These are phyloP conservation scores for Bufo bufo DNA, from an alignment of 2,113 vertebrate species.

Conservation along the genomic window DNA sequence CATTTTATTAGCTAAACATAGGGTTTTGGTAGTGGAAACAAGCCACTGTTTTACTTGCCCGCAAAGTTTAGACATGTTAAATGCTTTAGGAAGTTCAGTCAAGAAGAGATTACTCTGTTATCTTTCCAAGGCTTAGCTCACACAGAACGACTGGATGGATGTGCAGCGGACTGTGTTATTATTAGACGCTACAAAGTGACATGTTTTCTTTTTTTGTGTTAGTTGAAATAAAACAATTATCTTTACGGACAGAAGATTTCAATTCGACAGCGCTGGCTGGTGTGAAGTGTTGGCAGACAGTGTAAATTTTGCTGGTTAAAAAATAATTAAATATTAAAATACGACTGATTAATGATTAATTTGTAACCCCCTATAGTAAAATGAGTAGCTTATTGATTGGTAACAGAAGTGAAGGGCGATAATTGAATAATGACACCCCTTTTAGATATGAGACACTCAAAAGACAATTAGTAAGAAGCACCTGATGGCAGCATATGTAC, in stretches of 20 bases:
- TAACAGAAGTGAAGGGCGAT: conserved; percentile 21
- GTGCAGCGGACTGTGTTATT: conserved; percentile 28
- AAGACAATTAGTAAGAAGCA: not conserved
- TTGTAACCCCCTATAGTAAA: not conserved
- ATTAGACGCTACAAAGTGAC: conserved; percentile 16
- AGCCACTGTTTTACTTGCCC: conserved; percentile 37
- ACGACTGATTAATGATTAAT: not conserved
- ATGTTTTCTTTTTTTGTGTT: conserved; percentile 21
- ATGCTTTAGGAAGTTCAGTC: conserved; percentile 42
- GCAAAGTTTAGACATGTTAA: conserved; percentile 38
- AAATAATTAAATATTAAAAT: conserved; percentile 8
- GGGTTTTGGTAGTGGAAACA: conserved; percentile 21
- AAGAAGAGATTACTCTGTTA: conserved; percentile 47
- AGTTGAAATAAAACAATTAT: conserved; percentile 18
- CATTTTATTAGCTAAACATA: conserved; percentile 50
- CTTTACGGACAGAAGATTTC: conserved; percentile 7
- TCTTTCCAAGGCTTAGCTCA: conserved; percentile 38
- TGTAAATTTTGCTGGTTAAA: not conserved
- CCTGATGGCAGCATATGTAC: not conserved
- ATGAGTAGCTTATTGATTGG: conserved; percentile 2
- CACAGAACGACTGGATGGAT: conserved; percentile 12
- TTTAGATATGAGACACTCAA: not conserved
- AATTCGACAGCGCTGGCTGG: not conserved
- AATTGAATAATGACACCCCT: conserved; percentile 25
- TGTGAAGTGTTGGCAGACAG: conserved; percentile 2